A percentile compares a stretch with the other conserved stretches of the same genome.
phyloP scores from a whole-genome alignment of 1,140 invertebrate species.

The Bombus cullumanus region DNA sequence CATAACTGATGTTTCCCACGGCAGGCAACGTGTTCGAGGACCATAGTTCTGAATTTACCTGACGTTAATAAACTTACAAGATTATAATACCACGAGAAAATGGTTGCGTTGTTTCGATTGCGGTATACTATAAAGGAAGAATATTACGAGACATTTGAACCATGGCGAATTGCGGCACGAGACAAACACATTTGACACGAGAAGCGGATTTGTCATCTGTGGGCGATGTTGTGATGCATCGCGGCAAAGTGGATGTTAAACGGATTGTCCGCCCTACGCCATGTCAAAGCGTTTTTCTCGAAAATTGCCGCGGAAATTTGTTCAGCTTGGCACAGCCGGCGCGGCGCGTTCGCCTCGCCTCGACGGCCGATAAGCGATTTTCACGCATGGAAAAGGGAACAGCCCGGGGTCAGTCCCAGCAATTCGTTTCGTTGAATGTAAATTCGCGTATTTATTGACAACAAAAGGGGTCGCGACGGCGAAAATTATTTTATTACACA shows the following conservation, averaged over 20 bases:
- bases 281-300: conserved; percentile 64
- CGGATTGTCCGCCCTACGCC: conserved; percentile 52
- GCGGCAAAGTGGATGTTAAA: conserved; percentile 59
- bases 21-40: too few relatives aligned
- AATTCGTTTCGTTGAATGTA: conserved; percentile 28
- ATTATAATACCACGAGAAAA: not conserved
- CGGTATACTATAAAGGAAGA: not conserved
- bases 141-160: conserved; percentile 7
- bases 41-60: too few relatives aligned
- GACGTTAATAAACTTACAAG: too few relatives aligned
- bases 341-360: not conserved
- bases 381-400: conserved; percentile 7
- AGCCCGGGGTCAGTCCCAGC: not conserved
- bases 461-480: not conserved
- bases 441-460: conserved; percentile 6
- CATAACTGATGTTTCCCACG: too few relatives aligned
- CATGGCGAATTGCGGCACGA: conserved; percentile 20
- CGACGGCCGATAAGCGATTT: conserved; percentile 30
- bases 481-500: not conserved
- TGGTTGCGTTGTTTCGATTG: not conserved
- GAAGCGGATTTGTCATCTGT: conserved; percentile 58
- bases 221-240: conserved; percentile 53
- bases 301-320: conserved; percentile 61
- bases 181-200: conserved; percentile 55
- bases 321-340: conserved; percentile 3